A percentile compares a stretch with the other conserved stretches of the same genome.
Conservation (phyloP, 92 coral and sea anemone species). For the Metridium senile region DNA sequence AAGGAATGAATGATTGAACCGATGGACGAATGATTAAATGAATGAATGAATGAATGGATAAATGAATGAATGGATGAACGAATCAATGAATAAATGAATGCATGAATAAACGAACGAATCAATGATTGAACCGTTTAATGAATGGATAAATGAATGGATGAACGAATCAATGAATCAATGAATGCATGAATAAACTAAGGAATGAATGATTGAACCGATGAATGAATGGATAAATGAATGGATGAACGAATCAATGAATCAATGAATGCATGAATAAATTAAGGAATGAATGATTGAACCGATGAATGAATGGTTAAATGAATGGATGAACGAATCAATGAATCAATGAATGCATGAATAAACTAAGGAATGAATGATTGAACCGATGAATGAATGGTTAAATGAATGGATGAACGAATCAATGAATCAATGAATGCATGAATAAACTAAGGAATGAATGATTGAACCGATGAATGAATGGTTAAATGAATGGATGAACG, state of each 20-base stretch:
- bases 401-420: not conserved
- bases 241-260: not conserved
- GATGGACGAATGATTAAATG: not conserved
- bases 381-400: not conserved
- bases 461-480: no score
- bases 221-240: not conserved
- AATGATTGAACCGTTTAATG: not conserved
- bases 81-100: not conserved
- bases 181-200: not conserved
- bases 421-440: not conserved
- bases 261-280: not conserved
- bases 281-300: not conserved
- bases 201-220: not conserved
- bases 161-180: not conserved
- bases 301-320: not conserved
- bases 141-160: not conserved
- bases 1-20: not conserved
- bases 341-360: no score
- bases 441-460: not conserved
- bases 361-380: not conserved
- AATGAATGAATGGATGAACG: not conserved
- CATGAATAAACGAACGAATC: not conserved
- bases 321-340: no score
- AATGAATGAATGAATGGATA: not conserved
- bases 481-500: not conserved